Conservation (phyloP, 1,140 invertebrate genomes). For the Drosophila murphyi region DNA sequence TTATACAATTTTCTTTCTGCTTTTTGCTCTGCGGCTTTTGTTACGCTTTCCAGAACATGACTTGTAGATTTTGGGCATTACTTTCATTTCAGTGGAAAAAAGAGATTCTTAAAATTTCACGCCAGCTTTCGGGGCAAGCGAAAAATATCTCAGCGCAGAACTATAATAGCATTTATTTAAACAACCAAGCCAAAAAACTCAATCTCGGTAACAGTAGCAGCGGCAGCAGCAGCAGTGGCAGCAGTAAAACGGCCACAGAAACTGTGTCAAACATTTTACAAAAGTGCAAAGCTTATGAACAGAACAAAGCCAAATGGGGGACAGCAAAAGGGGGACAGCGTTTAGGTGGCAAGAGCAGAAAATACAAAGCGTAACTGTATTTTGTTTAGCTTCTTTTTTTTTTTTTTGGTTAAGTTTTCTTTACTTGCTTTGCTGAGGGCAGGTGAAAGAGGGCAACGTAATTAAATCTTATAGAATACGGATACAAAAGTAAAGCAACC, state of each 20-base stretch:
- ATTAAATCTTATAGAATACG: slow-evolving; percentile 76
- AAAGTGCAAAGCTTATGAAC: slow-evolving; percentile 69
- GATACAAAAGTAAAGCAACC: slow-evolving; percentile 40
- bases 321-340: slow-evolving; percentile 66
- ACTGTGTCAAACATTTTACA: slow-evolving; percentile 79
- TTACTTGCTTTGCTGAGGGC: slow-evolving; percentile 6
- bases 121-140: slow-evolving; percentile 63
- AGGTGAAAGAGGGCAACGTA: slow-evolving; percentile 53
- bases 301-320: slow-evolving; percentile 78
- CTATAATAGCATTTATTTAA: slow-evolving; percentile 76
- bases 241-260: slow-evolving; percentile 53
- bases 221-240: slow-evolving; percentile 1
- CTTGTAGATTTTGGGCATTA: slow-evolving; percentile 65
- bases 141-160: slow-evolving; percentile 55
- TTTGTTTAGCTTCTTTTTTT: slow-evolving; percentile 9
- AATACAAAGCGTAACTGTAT: slow-evolving; percentile 78
- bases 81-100: slow-evolving; percentile 59
- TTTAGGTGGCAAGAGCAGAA: slow-evolving; percentile 65
- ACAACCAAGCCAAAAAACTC: slow-evolving; percentile 69
- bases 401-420: slow-evolving; percentile 3
- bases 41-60: slow-evolving; percentile 82
- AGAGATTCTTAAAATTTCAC: slow-evolving; percentile 52
- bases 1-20: slow-evolving; percentile 55
- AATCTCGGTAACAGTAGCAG: slow-evolving; percentile 41
- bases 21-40: slow-evolving; percentile 57